phyloP scores from a whole-genome alignment of 2,888 invertebrate genomes.

The Drosophila sordidula region DNA sequence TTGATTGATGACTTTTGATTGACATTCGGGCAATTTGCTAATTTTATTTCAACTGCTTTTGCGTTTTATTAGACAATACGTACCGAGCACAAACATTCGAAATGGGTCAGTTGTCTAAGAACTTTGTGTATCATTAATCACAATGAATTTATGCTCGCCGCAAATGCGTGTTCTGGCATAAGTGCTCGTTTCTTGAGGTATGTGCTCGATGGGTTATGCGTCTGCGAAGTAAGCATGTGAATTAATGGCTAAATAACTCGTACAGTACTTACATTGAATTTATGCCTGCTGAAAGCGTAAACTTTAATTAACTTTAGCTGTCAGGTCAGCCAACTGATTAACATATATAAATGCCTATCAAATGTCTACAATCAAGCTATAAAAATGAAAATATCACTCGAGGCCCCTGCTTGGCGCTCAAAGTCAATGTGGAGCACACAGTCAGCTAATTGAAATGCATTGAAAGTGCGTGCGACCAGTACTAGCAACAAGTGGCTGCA shows the following conservation, averaged over 20 bases:
- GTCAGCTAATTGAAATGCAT: constrained; percentile 76
- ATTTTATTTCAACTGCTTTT: constrained; percentile 63
- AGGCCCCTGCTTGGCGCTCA: constrained; percentile 49
- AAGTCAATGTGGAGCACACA: constrained; percentile 74
- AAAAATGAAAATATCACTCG: constrained; percentile 66
- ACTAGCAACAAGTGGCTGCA: constrained; percentile 37
- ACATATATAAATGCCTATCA: constrained; percentile 77
- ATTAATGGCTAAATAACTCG: constrained; percentile 63
- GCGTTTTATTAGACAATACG: constrained; percentile 40
- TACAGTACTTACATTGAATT: constrained; percentile 24
- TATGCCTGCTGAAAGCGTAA: constrained; percentile 45
- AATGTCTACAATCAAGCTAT: constrained; percentile 74
- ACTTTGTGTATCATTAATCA: constrained; percentile 66
- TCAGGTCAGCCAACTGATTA: constrained; percentile 74
- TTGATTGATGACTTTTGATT: constrained; percentile 78
- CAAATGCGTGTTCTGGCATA: constrained; percentile 14
- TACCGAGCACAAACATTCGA: constrained; percentile 13
- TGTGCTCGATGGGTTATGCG: constrained; percentile 8
- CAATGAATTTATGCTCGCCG: constrained; percentile 54
- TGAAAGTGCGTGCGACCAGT: constrained; percentile 75
- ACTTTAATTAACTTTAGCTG: constrained; percentile 75
- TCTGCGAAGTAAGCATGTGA: constrained; percentile 58
- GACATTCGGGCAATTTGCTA: constrained; percentile 80
- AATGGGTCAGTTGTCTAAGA: constrained; percentile 57
- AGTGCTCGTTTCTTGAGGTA: neutral